Percentiles rank a stretch among this genome's conserved stretches.
These are phyloP conservation scores for Syngnathus scovelli DNA, from an alignment of 2,113 vertebrate genomes.

Conservation along the genomic window DNA sequence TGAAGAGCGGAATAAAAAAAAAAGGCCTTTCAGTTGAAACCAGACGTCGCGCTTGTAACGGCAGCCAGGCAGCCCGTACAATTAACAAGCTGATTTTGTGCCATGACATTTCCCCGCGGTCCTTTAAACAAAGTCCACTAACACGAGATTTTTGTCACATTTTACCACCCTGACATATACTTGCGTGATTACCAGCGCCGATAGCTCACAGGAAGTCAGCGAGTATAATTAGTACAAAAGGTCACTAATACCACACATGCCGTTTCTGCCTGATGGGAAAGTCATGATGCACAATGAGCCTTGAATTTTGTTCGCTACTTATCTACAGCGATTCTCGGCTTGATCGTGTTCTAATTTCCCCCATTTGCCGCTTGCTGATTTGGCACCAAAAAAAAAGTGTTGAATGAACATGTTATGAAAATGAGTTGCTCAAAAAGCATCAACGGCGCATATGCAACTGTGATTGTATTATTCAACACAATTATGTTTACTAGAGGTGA, in stretches of 20 bases:
- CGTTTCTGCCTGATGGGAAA: constrained; percentile 40
- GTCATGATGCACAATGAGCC: constrained; percentile 26
- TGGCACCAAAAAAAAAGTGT: constrained; percentile 19
- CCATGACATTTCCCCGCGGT: constrained; percentile 45
- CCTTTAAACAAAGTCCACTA: constrained; percentile 36
- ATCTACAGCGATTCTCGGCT: not conserved
- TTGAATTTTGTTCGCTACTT: constrained; percentile 26
- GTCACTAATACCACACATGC: constrained; percentile 30
- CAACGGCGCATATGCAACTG: too few species aligned
- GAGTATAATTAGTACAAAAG: constrained; percentile 61
- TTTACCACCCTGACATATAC: constrained; percentile 50
- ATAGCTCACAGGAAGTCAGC: constrained; percentile 45
- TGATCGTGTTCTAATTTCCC: constrained; percentile 17
- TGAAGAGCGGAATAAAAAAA: constrained; percentile 33
- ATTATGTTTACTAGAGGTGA: too few species aligned
- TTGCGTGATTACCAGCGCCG: constrained; percentile 46
- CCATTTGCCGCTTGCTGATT: constrained; percentile 41
- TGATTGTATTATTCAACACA: too few species aligned
- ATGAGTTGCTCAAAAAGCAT: not conserved
- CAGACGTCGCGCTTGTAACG: constrained; percentile 23
- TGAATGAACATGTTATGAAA: not conserved
- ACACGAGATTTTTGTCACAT: constrained; percentile 55
- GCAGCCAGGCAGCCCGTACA: constrained; percentile 14
- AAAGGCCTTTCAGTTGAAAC: constrained; percentile 31
- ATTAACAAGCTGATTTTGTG: constrained; percentile 57